Base-by-base conservation (phyloP, 2,797 vertebrate species). In the Enteromius radiatus region DNA sequence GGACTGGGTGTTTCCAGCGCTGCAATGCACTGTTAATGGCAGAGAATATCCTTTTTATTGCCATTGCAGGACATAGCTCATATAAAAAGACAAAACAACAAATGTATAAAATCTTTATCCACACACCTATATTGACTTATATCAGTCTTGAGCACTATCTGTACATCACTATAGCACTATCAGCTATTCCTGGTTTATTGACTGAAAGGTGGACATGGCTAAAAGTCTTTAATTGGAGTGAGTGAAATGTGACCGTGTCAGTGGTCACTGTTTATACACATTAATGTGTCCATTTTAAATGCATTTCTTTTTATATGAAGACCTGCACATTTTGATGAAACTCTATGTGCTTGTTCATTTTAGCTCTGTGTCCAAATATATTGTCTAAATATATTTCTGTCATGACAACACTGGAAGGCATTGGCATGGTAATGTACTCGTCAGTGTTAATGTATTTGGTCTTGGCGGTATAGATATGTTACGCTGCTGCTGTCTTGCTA, bases 1-100 rank as follows among this genome's bases (percentile, higher is more conserved):
- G 69, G 52, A 63, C 52, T 31, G 28, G 38, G 49, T 73, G 68
- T 74, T 70, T 71, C 17, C 64, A 80, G n/a, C 19, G 68, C 70
- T 64, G 14, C 63, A 59, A 15, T 75, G 63, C 52, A 33, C 69
- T 64, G 80, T 54, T 21, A 26, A 41, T 17, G 73, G 3, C 10
- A 15, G 36, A 41, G 23, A 59, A 17, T 28, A n/a, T n/a, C n/a
- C n/a, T n/a, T n/a, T n/a, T n/a, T n/a, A n/a, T n/a, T n/a, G n/a
- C n/a, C n/a, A n/a, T n/a, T n/a, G n/a, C n/a, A n/a, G n/a, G 11
- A 61, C 56, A 6, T 28, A 61, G 56, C 23, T 54, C n/a, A 54
- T 10, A 10, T 54, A 17, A 49, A 49, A 49, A 19, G 5, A 49
- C 45, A 23, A 59, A 59, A 59, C n/a, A n/a, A n/a, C n/a, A n/a